Conservation (phyloP, 2,888 invertebrate species). For the Parnassius apollo region DNA sequence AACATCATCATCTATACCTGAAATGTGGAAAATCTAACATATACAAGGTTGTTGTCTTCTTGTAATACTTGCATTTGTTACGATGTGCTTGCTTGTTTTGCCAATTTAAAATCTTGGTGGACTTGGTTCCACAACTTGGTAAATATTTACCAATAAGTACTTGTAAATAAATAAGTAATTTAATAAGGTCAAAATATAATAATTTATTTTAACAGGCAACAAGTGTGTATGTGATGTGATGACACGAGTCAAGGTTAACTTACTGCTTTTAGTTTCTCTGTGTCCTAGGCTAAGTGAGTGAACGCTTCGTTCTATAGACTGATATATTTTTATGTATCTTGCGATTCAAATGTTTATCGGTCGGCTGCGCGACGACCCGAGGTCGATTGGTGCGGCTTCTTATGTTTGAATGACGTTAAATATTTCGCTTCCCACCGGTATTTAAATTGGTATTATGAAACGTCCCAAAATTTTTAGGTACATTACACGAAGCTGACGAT, state of each 20-base stretch:
- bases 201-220: neutral
- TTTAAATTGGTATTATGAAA: conserved; percentile 76
- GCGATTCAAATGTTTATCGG: conserved; percentile 69
- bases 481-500: conserved; percentile 39
- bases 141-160: neutral
- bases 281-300: conserved; percentile 69
- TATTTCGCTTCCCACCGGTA: conserved; percentile 78
- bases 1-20: too few relatives aligned
- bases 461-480: conserved; percentile 35
- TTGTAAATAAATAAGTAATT: too few relatives aligned
- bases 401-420: conserved; percentile 59
- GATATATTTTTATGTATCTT: conserved; percentile 75
- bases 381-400: conserved; percentile 46
- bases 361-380: conserved; percentile 59
- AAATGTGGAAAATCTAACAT: too few relatives aligned
- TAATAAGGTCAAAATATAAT: too few relatives aligned
- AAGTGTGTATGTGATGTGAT: neutral
- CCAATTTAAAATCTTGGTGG: neutral
- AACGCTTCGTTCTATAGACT: conserved; percentile 73
- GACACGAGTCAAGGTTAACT: conserved; percentile 11
- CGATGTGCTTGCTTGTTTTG: too few relatives aligned
- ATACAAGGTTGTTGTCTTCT: too few relatives aligned
- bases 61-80: too few relatives aligned
- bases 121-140: neutral
- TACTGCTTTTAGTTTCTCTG: conserved; percentile 46